A percentile compares a stretch with the other conserved stretches of the same genome.
Evolutionary conservation across 2,888 invertebrate genomes (phyloP).

Genomic region (Sinotaia quadrata): DNA sequence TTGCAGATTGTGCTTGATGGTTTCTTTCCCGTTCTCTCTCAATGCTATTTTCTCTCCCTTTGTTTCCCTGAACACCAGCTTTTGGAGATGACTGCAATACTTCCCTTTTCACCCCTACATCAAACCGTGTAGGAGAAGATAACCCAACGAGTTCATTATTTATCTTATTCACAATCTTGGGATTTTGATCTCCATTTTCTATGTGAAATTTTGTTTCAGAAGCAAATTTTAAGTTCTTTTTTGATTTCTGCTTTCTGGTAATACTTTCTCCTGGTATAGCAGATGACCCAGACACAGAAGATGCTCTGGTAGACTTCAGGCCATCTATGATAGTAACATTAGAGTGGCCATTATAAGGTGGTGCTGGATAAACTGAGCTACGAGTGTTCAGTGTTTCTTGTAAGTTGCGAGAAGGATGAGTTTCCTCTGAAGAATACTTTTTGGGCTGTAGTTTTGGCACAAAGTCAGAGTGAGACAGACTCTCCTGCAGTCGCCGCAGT

Average conservation of each 20-base stretch:
- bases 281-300: neutral
- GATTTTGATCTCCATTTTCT: neutral
- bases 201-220: neutral
- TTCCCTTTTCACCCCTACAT: conserved; percentile 43
- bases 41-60: conserved; percentile 1
- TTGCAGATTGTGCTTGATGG: neutral
- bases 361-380: too few species aligned
- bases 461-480: conserved; percentile 39
- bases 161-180: neutral
- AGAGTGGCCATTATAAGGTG: conserved; percentile 6
- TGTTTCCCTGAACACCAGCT: conserved; percentile 16
- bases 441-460: conserved; percentile 54
- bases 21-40: neutral
- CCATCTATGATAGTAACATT: conserved; percentile 18
- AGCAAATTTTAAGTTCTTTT: neutral
- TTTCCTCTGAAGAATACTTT: neutral
- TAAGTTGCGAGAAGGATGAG: neutral
- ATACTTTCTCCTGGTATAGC: neutral
- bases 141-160: neutral
- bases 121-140: conserved; percentile 51
- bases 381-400: too few species aligned
- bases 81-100: conserved; percentile 25
- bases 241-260: neutral
- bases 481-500: conserved; percentile 51
- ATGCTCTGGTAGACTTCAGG: neutral